Conservation (phyloP, 2,113 vertebrate species). For the Hystrix brachyura region DNA sequence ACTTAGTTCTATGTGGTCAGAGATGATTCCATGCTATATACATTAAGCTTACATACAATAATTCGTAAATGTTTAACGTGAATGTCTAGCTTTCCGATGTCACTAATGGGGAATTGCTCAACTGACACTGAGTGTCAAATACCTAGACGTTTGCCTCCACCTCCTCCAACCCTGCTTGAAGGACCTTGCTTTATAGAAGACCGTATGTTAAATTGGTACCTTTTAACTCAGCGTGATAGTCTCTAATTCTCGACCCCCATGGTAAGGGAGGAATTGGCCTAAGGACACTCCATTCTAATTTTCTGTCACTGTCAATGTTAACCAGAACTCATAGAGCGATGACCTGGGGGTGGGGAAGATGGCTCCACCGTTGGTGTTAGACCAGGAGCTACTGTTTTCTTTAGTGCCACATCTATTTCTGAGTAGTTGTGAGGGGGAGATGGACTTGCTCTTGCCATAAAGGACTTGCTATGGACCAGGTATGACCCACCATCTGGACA, state of each 20-base stretch:
- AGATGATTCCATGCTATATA: background rate
- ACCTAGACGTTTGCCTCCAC: background rate
- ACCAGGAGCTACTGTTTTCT: slow-evolving; percentile 49
- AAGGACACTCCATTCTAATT: slow-evolving; percentile 73
- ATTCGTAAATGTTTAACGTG: background rate
- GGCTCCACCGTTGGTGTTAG: slow-evolving; percentile 63
- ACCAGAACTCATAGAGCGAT: slow-evolving; percentile 46
- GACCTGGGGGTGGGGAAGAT: slow-evolving; percentile 69
- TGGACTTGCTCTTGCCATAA: background rate
- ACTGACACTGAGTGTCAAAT: background rate
- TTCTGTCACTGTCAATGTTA: slow-evolving; percentile 61
- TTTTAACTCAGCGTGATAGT: background rate
- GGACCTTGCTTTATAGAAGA: slow-evolving; percentile 24
- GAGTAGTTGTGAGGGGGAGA: slow-evolving; percentile 55
- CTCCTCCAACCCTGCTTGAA: background rate
- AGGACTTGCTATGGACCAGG: slow-evolving; percentile 55
- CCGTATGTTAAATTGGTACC: background rate
- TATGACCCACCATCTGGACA: slow-evolving; percentile 21
- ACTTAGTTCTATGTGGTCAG: background rate
- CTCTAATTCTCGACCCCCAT: slow-evolving; percentile 9
- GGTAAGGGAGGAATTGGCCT: slow-evolving; percentile 63
- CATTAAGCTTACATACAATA: background rate
- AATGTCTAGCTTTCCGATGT: slow-evolving; percentile 6
- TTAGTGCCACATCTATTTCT: slow-evolving; percentile 57
- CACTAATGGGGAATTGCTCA: background rate